Base-by-base conservation (phyloP, 2,888 invertebrate species). In the Nysson spinosus region DNA sequence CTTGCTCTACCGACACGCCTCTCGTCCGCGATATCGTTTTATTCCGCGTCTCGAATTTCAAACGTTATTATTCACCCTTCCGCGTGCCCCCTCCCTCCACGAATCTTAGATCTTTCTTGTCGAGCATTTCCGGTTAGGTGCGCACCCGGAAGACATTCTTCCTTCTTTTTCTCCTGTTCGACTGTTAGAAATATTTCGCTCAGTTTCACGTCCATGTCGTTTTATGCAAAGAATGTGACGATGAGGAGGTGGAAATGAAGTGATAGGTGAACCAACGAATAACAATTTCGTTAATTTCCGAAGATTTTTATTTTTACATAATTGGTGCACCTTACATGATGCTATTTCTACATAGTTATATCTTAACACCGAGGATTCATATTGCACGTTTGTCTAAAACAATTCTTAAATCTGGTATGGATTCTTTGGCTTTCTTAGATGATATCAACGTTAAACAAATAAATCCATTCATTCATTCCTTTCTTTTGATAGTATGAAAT, bases 31-130 rank as follows among this genome's bases (percentile, higher is more conserved):
- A 82, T 83, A 80, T 84, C 83, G 79, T 82, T 84, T 85, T 82
- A 85, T 85, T 84, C 82, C 80, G 77, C 84, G 76, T 84, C 80
- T 85, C 83, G 83, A 85, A 83, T 83, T 86, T 83, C 82, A 82
- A 83, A 84, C 83, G 80, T 85, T 85, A 85, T 86, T 85, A 85
- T 86, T 86, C 86, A 85, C 82, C 81, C 80, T 84, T 82, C 81
- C 80, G 75, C 81, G 79, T 79, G 69, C 68, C 73, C 74, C 75
- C 74, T 69, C 71, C 74, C 75, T 75, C 70, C 71, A 62, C 77
- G 76, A 74, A 77, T 81, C 78, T 76, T 74, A 76, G 75, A 79
- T 75, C 77, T 72, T 78, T 63, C 69, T 75, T 73, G 73, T 70
- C 72, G 75, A 70, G 71, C 72, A 69, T 75, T 81, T 81, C 77